Base-by-base conservation (phyloP, 2,888 invertebrate species). In the Sycophila texana region DNA sequence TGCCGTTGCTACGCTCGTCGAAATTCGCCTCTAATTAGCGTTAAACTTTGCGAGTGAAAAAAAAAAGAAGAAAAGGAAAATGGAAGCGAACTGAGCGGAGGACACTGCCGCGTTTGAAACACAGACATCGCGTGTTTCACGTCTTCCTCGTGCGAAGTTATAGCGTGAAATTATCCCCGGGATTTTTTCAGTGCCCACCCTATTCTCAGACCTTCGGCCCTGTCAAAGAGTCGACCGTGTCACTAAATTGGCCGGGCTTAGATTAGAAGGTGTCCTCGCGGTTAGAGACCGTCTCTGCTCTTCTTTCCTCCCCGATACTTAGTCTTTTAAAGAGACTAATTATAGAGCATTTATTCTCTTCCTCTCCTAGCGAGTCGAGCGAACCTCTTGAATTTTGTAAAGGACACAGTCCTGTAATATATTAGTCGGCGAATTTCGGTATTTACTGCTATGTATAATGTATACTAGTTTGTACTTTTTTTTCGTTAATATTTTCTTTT, bases 251-350 rank as follows among this genome's bases (percentile, higher is more conserved):
- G 74, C 66, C 77, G 82, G 75, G 77, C 71, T 81, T 75, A 77
- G 83, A 85, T 85, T 85, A 85, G 82, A 83, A 83, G 83, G 82
- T 66, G 77, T 58, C 22, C 51, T 30, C 16, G 10, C 13, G 18
- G 51, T 39, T 39, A 39, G 39, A 39, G 39, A 10, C 39, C 39
- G 10, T 39, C 10, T 39, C 39, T 39, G 26, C 63, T 73, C 58
- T 63, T 51, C 26, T 26, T 51, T 22, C 57, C 10, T 82, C 82
- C 84, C 85, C 83, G 74, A 82, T 82, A 83, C 82, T 82, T 83
- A 82, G 74, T 83, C 83, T 84, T 84, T 85, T 83, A 83, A 84
- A 84, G 84, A 82, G 85, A 82, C 82, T 86, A 86, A 87, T 86
- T 84, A 84, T 82, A 82, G 81, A 82, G 84, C 86, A 84, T 87